Evolutionary conservation across 2,113 vertebrate species (phyloP), one percentile per base, ranked within the genome.

Genomic region (Kryptolebias marmoratus): DNA sequence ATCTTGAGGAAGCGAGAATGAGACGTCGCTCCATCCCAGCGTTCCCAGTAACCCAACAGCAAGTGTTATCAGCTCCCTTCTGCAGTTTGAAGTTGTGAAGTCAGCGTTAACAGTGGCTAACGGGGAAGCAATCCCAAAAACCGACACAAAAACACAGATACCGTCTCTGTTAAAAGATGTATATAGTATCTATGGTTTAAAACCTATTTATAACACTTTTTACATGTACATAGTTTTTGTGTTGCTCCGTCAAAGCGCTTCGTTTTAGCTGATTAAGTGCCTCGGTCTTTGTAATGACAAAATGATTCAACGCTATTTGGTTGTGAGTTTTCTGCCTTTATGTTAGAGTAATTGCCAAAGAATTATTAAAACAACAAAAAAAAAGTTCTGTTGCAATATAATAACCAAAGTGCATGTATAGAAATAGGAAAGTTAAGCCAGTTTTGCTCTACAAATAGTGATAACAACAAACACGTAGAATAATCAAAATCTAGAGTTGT

Each of bases 181-280:
- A 98, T 96, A 99, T 99, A 99, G 95, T 98, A 97, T 96, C 96
- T 97, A 95, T 93, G 96, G 96, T 99, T 99, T 98, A 96, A 98
- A 98, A 96, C 96, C 95, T 99, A 99, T 99, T 99, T 99, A 99
- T 99, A 99, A 99, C 97, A 98, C 97, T 97, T 99, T 99, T 98
- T 99, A 98, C 96, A 96, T 99, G 97, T 98, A 99, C 95, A 98
- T 98, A 99, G 96, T 96, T 95, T 94, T 94, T 95, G 94, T 97
- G 90, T 97, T 94, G 96, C 96, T 95, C 94, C 93, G 95, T 94
- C 84, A 80, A 89, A 85, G 92, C 93, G 93, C 93, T 94, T 90
- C 83, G 81, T 87, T 90, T 88, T 69, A 84, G 93, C 91, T 95
- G 94, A 95, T 95, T 93, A 95, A 96, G 95, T 97, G 96, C 95